Evolutionary conservation across 2,888 invertebrate genomes (phyloP), one percentile per base, ranked within the genome.

Genomic region (Chrysodeixis includens): DNA sequence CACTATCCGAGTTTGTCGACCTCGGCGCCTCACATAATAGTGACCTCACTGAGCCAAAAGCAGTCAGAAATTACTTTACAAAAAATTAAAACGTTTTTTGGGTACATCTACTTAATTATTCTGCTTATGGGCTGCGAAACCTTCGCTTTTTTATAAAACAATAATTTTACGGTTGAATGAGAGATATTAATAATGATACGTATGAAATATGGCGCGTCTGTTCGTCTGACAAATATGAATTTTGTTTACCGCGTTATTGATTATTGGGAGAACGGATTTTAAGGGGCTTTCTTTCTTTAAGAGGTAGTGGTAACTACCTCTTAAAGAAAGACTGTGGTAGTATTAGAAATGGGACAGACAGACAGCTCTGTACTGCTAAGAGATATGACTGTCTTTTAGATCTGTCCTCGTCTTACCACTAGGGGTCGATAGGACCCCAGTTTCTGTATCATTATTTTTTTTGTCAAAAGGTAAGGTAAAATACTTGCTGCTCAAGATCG

Each of bases 1-100:
- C 18, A 32, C 46, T 3, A 46, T 12, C 4, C 57, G 55, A 71
- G 72, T 76, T 76, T 64, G 57, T 58, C 32, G 72, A 72, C 72
- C 72, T 72, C 64, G 57, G 18, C 16, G 46, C 18, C 12, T 40
- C 71, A 65, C 71, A 61, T 10, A 20, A 9, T 22, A 9, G 55
- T 76, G 76, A 73, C 76, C 57, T 76, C 61, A 71, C 58, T 58
- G 54, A 9, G 30, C 30, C 40, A 61, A 76, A 76, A 55, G 72
- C 44, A 63, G 56, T 35, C 60, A 71, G 52, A 64, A 53, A 22
- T 52, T 30, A 55, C 22, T 60, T 9, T 35, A 30, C 63, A 59
- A 59, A 69, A 73, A 66, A 16, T 53, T 16, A 26, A 30, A 0
- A 18, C 49, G 30, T 62, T 66, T 62, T 76, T 79, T 79, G 79